Evolutionary conservation across 92 coral and sea anemone species (phyloP), one percentile per base, ranked within the genome.

Genomic region (Paramuricea clavata): DNA sequence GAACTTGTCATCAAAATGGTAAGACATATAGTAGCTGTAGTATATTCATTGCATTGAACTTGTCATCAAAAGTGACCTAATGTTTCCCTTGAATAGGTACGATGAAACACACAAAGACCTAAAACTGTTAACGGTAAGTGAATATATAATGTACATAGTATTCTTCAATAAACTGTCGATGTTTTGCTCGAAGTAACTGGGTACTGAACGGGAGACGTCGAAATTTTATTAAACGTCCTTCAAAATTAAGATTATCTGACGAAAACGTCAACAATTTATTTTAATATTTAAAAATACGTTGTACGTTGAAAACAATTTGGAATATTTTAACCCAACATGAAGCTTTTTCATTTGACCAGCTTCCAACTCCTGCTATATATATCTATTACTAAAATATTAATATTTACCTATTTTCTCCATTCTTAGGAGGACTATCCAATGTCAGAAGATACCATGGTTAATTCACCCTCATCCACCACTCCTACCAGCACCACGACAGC

Each of bases 401-500:
- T 17, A 5, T 17, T 69, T 23, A 22, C 26, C n/a, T 8, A 72
- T 42, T 25, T 42, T 52, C 9, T 78, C 6, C 19, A 6, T 78
- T 10, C 19, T 11, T 35, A 78, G 83, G 83, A 78, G 1, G 83
- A 78, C 12, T 78, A 52, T 57, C 69, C 69, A 78, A 11, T 35
- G 31, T 0, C 88, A 34, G 67, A 86, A 27, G 89, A 76, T 41
- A 82, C 64, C 23, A 86, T 75, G 43, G 75, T 86, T 50, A 85
- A 87, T 3, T 86, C 90, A 67, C 92, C 94, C 32, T 49, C 85
- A 12, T 86, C 95, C 2, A 97, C 93, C 49, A 79, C 93, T 34
- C 96, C 97, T 6, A 92, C 94, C 39, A 92, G 98, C 30, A 95
- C 98, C 17, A 78, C 83, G 11, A 86, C 90, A 9, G 74, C 82